Evolutionary conservation across 2,113 vertebrate species (phyloP), one percentile per base, ranked within the genome.

Genomic region (Calypte anna): DNA sequence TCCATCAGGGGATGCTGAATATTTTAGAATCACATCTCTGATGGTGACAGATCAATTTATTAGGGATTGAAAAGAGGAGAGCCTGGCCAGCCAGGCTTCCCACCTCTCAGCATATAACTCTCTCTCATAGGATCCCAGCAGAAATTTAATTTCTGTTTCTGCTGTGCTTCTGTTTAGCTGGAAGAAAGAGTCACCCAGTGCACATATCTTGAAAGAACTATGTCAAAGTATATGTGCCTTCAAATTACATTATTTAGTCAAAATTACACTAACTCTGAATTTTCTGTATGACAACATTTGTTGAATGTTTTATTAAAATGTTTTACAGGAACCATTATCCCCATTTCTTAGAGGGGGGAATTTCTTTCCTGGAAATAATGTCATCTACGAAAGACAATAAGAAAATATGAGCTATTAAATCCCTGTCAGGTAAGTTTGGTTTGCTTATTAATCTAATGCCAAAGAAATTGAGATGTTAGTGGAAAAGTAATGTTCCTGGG

Each of bases 301-400:
- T 7, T 7, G 5, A 50, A 20, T 88, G 23, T n/a, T 76, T 69
- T 51, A n/a, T 85, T 46, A 36, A 25, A 2, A 12, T 78, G 33
- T 85, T 93, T 91, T 91, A 20, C 93, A 98, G 98, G 98, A 98
- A 94, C 94, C 95, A 1, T 51, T 98, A 50, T 98, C 97, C 31
- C 97, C 97, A 6, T 98, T 98, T 68, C 72, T 97, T 64, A 97
- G 97, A 97, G 97, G 95, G 36, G 91, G 89, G 1, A 97, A 40
- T 84, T 98, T 98, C 91, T 93, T 91, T 77, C 96, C 97, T 79
- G 96, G 97, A 91, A 98, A 97, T 69, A 98, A 98, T 80, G 97
- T 98, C 59, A 98, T 98, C 93, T 98, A 98, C 87, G 98, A 98
- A 98, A 98, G 90, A 98, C 98, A 89, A 97, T 98, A 95, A 97